Conservation (phyloP, 2,888 invertebrate species). For the Pharmacophagus antenor region DNA sequence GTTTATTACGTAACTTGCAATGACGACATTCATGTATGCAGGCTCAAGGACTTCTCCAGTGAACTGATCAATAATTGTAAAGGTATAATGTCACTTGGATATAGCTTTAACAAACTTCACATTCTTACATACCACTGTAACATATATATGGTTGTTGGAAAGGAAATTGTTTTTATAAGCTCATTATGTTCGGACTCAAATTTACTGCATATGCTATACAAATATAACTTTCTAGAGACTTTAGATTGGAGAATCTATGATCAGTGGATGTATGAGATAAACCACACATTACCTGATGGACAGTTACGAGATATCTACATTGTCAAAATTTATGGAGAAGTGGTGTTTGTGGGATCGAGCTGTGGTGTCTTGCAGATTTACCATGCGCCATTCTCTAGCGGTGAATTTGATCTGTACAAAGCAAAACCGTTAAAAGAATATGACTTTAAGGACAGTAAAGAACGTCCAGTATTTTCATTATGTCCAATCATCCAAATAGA, state of each 20-base stretch:
- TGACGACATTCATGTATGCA: constrained; percentile 49
- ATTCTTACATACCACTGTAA: constrained; percentile 50
- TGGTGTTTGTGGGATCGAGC: constrained; percentile 60
- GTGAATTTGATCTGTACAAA: constrained; percentile 54
- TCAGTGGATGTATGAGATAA: constrained; percentile 54
- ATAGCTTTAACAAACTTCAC: constrained; percentile 40
- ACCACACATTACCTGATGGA: constrained; percentile 49
- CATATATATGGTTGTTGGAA: constrained; percentile 44
- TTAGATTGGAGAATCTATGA: constrained; percentile 60
- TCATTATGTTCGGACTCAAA: constrained; percentile 43
- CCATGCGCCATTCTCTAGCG: constrained; percentile 49
- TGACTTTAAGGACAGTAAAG: constrained; percentile 55
- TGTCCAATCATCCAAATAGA: constrained; percentile 62
- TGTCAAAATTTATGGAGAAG: constrained; percentile 55
- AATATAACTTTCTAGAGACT: constrained; percentile 56
- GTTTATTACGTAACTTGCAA: constrained; percentile 49
- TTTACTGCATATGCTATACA: constrained; percentile 42
- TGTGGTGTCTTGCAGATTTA: constrained; percentile 61
- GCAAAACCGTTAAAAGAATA: constrained; percentile 55
- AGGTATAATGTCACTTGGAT: constrained; percentile 51
- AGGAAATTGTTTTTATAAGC: constrained; percentile 38
- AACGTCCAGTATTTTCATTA: constrained; percentile 53
- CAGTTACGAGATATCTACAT: constrained; percentile 52
- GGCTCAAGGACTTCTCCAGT: constrained; percentile 36
- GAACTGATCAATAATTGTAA: constrained; percentile 39